Base-by-base conservation (phyloP, 2,797 vertebrate species). In the Morelia viridis region DNA sequence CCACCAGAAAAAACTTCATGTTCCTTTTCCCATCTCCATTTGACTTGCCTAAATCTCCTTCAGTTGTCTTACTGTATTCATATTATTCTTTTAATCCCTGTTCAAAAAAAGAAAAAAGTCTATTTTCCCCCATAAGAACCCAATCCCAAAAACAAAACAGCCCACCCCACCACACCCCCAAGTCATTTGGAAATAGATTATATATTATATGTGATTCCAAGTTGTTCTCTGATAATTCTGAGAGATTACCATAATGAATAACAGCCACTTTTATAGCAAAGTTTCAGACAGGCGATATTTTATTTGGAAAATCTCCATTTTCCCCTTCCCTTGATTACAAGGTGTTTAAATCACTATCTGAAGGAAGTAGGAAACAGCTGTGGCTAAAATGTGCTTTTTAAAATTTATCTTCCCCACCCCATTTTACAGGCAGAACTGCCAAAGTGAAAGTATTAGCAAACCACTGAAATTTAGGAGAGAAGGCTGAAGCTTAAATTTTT, bases 311-410 rank as follows among this genome's bases (percentile, higher is more conserved):
- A 88, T 90, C 71, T 93, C 92, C 7, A 1, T 91, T 95, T 93
- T 46, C 41, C 93, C 94, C 94, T 61, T 88, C 91, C 91, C 91
- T 92, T 88, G 93, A 94, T 97, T 96, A 96, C 56, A 96, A 97
- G 96, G 95, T 95, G 90, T 93, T 96, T 97, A 96, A 97, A 97
- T 97, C 94, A 96, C 93, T 95, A 96, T 94, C 90, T 96, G 91
- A 95, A 96, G 95, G 96, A 95, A 97, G 96, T 90, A 97, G 97
- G 97, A 97, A 97, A 97, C 97, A 97, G 96, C 97, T 97, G 97
- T 95, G 96, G 93, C 95, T 96, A 68, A 94, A 96, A 80, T 62
- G 92, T 58, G 11, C 94, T 96, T 96, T 97, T 96, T 95, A 90
- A 88, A 94, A 90, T 83, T 68, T 92, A 50, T 90, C 92, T 90